These are phyloP conservation scores for Epirrhoe alternata DNA, from an alignment of 2,888 invertebrate genomes.

Conservation along the genomic window DNA sequence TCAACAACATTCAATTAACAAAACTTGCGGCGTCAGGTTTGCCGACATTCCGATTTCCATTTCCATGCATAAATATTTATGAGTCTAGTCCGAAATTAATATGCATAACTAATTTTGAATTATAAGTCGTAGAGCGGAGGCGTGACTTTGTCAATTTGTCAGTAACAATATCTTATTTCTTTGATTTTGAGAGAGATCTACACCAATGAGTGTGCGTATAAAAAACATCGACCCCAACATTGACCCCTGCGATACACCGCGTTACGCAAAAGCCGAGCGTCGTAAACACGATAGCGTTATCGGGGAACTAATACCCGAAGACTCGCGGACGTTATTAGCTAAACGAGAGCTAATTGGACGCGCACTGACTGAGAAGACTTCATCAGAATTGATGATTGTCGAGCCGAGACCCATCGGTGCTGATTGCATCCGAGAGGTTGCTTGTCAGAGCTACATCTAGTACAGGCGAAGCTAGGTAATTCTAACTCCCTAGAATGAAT, in stretches of 20 bases:
- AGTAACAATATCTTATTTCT: constrained; percentile 9
- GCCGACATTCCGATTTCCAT: constrained; percentile 35
- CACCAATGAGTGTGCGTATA: constrained; percentile 13
- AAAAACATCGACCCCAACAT: constrained; percentile 40
- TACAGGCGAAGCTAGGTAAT: neutral
- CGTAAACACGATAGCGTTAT: constrained; percentile 53
- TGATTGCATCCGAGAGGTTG: constrained; percentile 17
- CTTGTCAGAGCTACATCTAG: neutral
- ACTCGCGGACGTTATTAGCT: constrained; percentile 30
- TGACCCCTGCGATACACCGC: constrained; percentile 46
- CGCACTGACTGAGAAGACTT: constrained; percentile 29
- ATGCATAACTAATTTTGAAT: neutral
- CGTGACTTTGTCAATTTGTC: constrained; percentile 14
- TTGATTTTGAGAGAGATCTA: neutral
- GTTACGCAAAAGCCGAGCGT: constrained; percentile 41
- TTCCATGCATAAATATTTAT: constrained; percentile 38
- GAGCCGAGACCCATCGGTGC: constrained; percentile 14
- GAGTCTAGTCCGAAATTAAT: constrained; percentile 15
- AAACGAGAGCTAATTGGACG: constrained; percentile 41
- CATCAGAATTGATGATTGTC: constrained; percentile 24
- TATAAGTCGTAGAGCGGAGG: neutral
- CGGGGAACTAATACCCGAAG: constrained; percentile 33
- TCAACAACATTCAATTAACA: constrained; percentile 24
- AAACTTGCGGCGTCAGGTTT: constrained; percentile 34
- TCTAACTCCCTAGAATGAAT: neutral